Evolutionary conservation across 1,140 invertebrate species (phyloP).

Genomic region (Drosophila subobscura): DNA sequence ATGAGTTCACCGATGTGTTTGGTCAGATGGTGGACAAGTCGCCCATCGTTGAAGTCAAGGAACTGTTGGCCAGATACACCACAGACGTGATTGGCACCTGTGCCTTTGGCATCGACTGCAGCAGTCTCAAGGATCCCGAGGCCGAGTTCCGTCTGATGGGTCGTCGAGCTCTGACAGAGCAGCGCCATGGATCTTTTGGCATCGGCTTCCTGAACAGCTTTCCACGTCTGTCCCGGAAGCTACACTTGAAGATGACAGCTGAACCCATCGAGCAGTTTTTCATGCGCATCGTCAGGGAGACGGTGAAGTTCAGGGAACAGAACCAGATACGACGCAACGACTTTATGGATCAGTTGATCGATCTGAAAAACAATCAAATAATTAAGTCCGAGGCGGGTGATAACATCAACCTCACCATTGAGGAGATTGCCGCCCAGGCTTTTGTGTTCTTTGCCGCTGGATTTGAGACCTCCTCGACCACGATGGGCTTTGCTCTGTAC

Average conservation of each 20-base stretch:
- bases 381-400: slow-evolving; percentile 64
- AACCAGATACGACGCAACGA: slow-evolving; percentile 85
- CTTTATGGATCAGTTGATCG: slow-evolving; percentile 85
- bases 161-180: slow-evolving; percentile 44
- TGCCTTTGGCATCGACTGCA: slow-evolving; percentile 87
- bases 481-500: slow-evolving; percentile 85
- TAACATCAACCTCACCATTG: slow-evolving; percentile 59
- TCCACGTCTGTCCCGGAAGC: slow-evolving; percentile 48
- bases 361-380: slow-evolving; percentile 84
- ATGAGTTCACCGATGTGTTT: slow-evolving; percentile 70
- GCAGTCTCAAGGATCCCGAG: slow-evolving; percentile 84
- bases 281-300: slow-evolving; percentile 83
- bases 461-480: slow-evolving; percentile 86
- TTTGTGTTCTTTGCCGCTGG: slow-evolving; percentile 86
- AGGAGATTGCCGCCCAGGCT: slow-evolving; percentile 84
- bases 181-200: slow-evolving; percentile 22
- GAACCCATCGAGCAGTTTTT: slow-evolving; percentile 85
- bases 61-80: slow-evolving; percentile 75
- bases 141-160: slow-evolving; percentile 85
- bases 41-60: slow-evolving; percentile 55
- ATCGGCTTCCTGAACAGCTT: slow-evolving; percentile 48
- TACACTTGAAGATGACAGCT: slow-evolving; percentile 74
- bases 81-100: slow-evolving; percentile 86
- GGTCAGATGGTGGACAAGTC: slow-evolving; percentile 32
- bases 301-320: slow-evolving; percentile 84